Evolutionary conservation across 1,140 invertebrate genomes (phyloP).

Genomic region (Linepithema humile): DNA sequence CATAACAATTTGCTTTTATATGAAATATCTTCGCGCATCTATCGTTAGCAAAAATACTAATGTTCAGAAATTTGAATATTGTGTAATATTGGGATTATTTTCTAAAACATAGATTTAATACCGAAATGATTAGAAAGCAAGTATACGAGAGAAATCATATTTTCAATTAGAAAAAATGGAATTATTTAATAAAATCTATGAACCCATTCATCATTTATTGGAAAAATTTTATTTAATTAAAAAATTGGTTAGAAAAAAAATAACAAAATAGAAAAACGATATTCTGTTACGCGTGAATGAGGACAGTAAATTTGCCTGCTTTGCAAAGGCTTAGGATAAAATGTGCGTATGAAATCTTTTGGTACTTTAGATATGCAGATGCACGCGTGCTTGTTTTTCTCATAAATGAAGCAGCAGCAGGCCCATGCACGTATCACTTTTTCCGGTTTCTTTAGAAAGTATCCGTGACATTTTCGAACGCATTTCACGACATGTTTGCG

Average conservation of each 20-base stretch:
- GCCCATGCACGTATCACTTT: conserved; percentile 40
- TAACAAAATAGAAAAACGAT: background rate
- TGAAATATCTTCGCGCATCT: background rate
- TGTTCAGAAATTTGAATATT: background rate
- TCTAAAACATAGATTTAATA: background rate
- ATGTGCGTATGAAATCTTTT: conserved; percentile 2
- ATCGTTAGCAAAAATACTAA: background rate
- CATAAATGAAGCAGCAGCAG: no score
- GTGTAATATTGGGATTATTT: background rate
- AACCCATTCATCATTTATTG: background rate
- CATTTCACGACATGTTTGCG: conserved; percentile 20
- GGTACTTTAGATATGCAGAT: conserved; percentile 32
- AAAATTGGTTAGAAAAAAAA: background rate
- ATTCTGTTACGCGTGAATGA: background rate
- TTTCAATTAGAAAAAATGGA: background rate
- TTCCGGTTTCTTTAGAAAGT: conserved; percentile 64
- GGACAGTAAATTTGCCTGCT: no score
- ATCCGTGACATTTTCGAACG: conserved; percentile 59
- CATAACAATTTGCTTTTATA: background rate
- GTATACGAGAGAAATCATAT: background rate
- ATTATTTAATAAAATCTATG: conserved; percentile 28
- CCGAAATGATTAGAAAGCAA: background rate
- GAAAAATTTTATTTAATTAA: conserved; percentile 3
- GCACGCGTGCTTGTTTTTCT: background rate
- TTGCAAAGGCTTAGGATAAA: no score